Evolutionary conservation across 1,140 invertebrate genomes (phyloP), one percentile per base, ranked within the genome.

Genomic region (Diabrotica undecimpunctata): DNA sequence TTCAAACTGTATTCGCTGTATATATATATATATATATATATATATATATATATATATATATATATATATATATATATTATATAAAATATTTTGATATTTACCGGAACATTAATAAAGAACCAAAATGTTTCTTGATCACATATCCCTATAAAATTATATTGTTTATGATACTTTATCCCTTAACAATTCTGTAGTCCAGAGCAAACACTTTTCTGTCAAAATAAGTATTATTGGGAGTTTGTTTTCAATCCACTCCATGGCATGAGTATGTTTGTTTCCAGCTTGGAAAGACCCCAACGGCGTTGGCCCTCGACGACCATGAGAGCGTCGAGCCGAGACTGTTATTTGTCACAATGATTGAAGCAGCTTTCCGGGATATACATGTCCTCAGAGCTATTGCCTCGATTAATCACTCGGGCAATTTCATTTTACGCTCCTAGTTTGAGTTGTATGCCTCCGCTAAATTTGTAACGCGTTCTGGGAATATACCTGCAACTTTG

Each of bases 291-390:
- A 25, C 25, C 25, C 25, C 25, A 25, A 25, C 25, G 25, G 25
- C 25, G 25, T 25, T 25, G 25, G 25, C 25, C 25, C 25, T 25
- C 25, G 25, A 25, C 25, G 25, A 2, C 25, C 25, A 25, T 25
- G 25, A 25, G 25, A 25, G 25, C 25, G 25, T 25, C 25, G 25
- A 25, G 25, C 25, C 25, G 25, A 25, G 70, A 54, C 69, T 60
- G 71, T 71, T 74, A 74, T 75, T 75, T 75, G 74, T 75, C 74
- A 75, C 66, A 69, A 74, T 75, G 74, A 75, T 75, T 74, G 74
- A 75, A 73, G 69, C 69, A 70, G 74, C 72, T 74, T 70, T 68
- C 65, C 67, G 51, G 72, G 68, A 73, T 74, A 74, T 75, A 74
- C 72, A 74, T 74, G 72, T 75, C 72, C 72, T 74, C 71, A 64